Percentiles rank a stretch among this genome's conserved stretches.
phyloP scores from a whole-genome alignment of 1,140 invertebrate species.

The Colletes latitarsis region DNA sequence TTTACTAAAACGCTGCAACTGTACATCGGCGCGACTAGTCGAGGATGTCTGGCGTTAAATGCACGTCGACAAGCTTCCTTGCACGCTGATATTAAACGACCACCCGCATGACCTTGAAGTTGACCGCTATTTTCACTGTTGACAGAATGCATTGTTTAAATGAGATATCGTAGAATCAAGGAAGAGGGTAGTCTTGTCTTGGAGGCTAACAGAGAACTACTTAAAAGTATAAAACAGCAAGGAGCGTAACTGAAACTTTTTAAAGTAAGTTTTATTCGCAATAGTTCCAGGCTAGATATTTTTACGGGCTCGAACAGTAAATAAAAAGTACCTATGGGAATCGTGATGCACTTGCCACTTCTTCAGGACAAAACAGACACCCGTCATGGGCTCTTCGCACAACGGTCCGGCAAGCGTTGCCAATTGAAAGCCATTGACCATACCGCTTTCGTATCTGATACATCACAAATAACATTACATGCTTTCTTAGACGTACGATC shows the following conservation, averaged over 20 bases:
- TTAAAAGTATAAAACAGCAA: too few species aligned
- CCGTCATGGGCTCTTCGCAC: constrained; percentile 98
- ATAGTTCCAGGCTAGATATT: too few species aligned
- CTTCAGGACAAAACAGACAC: constrained; percentile 94
- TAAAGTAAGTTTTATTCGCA: too few species aligned
- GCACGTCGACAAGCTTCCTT: constrained; percentile 94
- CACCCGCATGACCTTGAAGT: constrained; percentile 82
- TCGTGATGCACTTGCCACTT: constrained; percentile 86
- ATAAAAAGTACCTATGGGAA: constrained; percentile 66
- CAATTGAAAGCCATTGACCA: constrained; percentile 97
- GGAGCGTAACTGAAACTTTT: too few species aligned
- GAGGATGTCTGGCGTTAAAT: constrained; percentile 93
- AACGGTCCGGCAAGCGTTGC: constrained; percentile 93
- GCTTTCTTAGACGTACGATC: neutral
- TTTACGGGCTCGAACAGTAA: too few species aligned
- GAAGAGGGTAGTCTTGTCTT: neutral
- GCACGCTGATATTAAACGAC: constrained; percentile 95
- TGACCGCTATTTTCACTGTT: constrained; percentile 27
- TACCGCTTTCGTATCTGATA: constrained; percentile 86
- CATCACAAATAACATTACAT: neutral
- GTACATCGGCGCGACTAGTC: constrained; percentile 98
- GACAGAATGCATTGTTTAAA: neutral
- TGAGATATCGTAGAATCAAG: neutral
- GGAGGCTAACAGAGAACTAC: neutral
- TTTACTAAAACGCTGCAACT: constrained; percentile 96